These are phyloP conservation scores for Neoitamus cyanurus DNA, from an alignment of 2,888 invertebrate species.

Conservation along the genomic window DNA sequence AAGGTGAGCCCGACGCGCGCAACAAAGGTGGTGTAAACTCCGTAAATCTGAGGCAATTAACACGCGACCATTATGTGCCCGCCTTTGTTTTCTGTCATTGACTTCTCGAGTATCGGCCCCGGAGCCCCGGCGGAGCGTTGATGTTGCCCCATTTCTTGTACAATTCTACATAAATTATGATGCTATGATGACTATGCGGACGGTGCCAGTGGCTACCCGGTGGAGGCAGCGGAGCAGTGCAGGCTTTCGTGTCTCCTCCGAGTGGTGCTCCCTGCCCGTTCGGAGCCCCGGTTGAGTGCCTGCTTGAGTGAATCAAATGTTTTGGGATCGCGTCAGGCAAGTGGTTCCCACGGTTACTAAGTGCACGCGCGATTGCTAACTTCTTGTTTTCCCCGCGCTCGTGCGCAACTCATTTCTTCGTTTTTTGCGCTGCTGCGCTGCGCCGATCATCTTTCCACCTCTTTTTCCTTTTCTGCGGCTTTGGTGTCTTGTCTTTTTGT, in stretches of 20 bases:
- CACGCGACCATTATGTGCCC: conserved; percentile 27
- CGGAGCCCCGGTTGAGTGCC: background rate
- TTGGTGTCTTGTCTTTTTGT: background rate
- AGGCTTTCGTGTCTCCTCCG: background rate
- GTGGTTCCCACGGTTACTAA: conserved; percentile 59
- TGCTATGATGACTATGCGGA: conserved; percentile 15
- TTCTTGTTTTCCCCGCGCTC: conserved; percentile 46
- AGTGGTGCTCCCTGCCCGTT: background rate
- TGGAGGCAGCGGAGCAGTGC: background rate
- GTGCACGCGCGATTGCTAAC: conserved; percentile 57
- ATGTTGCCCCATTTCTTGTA: conserved; percentile 27
- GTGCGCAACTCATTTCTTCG: conserved; percentile 33
- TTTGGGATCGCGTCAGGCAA: conserved; percentile 60
- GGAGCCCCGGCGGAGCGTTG: background rate
- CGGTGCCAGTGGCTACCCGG: conserved; percentile 4
- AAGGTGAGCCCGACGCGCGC: background rate
- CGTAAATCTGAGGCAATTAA: conserved; percentile 31
- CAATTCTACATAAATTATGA: conserved; percentile 17
- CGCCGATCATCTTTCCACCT: conserved; percentile 21
- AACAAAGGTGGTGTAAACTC: background rate
- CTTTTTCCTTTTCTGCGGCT: conserved; percentile 2
- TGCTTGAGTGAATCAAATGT: conserved; percentile 54
- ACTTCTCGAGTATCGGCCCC: background rate
- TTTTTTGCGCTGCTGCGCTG: background rate
- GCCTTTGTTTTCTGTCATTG: conserved; percentile 35